Conservation (phyloP, 2,113 vertebrate species). For the Otus sunia region DNA sequence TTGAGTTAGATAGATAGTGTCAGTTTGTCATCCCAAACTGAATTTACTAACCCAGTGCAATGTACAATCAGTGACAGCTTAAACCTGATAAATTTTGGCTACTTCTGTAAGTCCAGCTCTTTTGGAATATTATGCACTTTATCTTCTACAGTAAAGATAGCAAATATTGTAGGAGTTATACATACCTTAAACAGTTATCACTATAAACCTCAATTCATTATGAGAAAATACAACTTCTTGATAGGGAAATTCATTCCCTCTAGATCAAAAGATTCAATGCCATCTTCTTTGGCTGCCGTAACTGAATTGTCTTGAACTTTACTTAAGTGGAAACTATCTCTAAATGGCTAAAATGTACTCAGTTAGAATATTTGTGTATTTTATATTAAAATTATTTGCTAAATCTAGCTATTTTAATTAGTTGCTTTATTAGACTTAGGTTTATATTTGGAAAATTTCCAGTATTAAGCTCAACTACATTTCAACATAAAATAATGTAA, state of each 20-base stretch:
- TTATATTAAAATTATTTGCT: neutral
- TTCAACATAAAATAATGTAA: neutral
- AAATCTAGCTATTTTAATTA: neutral
- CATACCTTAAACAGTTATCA: neutral
- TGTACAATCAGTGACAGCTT: neutral
- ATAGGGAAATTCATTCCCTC: neutral
- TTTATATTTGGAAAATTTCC: neutral
- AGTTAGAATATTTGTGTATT: neutral
- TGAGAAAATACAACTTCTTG: neutral
- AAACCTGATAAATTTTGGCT: neutral
- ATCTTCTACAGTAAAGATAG: neutral
- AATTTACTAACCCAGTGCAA: neutral
- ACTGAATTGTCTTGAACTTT: neutral
- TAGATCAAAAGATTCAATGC: neutral
- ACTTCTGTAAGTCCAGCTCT: neutral
- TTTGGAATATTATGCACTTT: neutral
- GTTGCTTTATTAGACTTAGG: neutral
- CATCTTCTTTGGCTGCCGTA: neutral
- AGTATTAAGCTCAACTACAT: neutral
- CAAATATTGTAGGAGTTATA: neutral
- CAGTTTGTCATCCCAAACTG: neutral
- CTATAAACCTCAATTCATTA: neutral
- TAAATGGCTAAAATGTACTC: neutral
- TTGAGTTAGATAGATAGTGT: neutral
- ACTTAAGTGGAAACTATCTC: neutral